Conservation (phyloP, 2,113 vertebrate species). For the Channa argus region DNA sequence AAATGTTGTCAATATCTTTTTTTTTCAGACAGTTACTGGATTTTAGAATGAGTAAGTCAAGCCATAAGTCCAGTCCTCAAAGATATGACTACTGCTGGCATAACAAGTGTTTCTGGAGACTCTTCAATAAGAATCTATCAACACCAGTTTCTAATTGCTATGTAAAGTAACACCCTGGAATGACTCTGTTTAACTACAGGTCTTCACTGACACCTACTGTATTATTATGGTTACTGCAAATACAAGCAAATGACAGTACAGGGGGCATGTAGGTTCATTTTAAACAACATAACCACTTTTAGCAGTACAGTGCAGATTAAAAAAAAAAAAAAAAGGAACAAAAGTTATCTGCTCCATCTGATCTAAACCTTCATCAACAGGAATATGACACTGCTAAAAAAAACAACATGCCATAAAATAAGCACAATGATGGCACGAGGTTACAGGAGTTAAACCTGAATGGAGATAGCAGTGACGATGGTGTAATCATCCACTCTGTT, state of each 20-base stretch:
- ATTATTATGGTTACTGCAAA: conserved; percentile 24
- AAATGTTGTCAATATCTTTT: too few species aligned
- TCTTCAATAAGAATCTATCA: conserved; percentile 37
- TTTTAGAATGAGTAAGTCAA: neutral
- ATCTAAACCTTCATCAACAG: conserved; percentile 51
- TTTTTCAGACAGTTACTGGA: too few species aligned
- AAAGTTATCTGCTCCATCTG: conserved; percentile 28
- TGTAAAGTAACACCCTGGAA: neutral
- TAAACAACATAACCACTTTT: neutral
- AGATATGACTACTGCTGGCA: conserved; percentile 11
- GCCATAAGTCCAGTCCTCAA: neutral
- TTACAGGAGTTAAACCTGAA: conserved; percentile 20
- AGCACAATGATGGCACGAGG: conserved; percentile 8
- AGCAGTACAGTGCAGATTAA: neutral
- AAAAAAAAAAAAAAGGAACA: neutral
- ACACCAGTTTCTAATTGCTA: conserved; percentile 5
- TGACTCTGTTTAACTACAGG: neutral
- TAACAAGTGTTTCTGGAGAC: conserved; percentile 50
- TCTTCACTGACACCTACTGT: conserved; percentile 68
- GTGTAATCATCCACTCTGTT: conserved; percentile 37
- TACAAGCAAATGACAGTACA: neutral
- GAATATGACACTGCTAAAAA: conserved; percentile 2
- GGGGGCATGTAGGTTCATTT: neutral
- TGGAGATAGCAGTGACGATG: conserved; percentile 23
- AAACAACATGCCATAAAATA: conserved; percentile 19